Conservation (phyloP, 2,797 vertebrate genomes). For the Cossypha niveicapilla region DNA sequence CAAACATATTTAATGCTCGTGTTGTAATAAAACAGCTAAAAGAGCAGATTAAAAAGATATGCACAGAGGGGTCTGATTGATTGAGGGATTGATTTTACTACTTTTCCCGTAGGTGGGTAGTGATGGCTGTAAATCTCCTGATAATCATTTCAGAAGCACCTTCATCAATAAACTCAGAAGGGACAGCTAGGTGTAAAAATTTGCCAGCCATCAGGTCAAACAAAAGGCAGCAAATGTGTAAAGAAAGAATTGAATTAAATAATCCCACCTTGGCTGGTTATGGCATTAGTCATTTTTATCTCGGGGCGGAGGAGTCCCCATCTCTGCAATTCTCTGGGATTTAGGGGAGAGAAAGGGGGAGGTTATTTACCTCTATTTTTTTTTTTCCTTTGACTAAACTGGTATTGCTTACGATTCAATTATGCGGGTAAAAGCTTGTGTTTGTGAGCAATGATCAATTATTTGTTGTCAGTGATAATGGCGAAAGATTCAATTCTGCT, state of each 20-base stretch:
- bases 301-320: not conserved
- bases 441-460: slow-evolving; percentile 83
- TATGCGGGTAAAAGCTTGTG: slow-evolving; percentile 77
- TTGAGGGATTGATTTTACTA: slow-evolving; percentile 64
- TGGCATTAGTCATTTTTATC: slow-evolving; percentile 6
- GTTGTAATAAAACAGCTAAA: slow-evolving; percentile 64
- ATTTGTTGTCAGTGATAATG: slow-evolving; percentile 81
- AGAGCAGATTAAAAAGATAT: slow-evolving; percentile 63
- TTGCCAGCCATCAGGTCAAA: slow-evolving; percentile 50
- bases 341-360: not conserved
- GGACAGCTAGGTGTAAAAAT: slow-evolving; percentile 54
- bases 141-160: slow-evolving; percentile 66
- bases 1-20: slow-evolving; percentile 60
- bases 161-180: slow-evolving; percentile 65
- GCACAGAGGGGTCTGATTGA: slow-evolving; percentile 52
- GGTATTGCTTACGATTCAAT: slow-evolving; percentile 77
- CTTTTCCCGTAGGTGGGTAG: slow-evolving; percentile 59
- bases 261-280: slow-evolving; percentile 14
- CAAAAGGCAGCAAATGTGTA: slow-evolving; percentile 54
- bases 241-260: slow-evolving; percentile 45
- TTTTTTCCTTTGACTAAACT: slow-evolving; percentile 40
- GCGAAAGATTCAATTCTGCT: slow-evolving; percentile 69
- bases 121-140: slow-evolving; percentile 63
- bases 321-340: not conserved
- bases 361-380: not conserved